Conservation (phyloP, 2,888 invertebrate species). For the Mycalesis mineus region DNA sequence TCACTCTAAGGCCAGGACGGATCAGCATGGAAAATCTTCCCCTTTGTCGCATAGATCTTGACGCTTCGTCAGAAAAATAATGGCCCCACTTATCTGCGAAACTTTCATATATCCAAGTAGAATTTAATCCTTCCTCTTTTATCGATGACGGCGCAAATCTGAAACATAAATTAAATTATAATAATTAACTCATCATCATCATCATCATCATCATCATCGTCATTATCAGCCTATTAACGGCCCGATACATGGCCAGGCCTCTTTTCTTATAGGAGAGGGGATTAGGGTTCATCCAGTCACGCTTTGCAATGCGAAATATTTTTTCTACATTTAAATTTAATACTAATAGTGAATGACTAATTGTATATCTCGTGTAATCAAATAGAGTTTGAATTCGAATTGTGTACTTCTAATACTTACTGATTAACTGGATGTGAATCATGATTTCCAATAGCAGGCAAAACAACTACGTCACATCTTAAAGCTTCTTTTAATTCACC, state of each 20-base stretch:
- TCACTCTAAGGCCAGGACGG: slow-evolving; percentile 83
- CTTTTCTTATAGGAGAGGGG: no score
- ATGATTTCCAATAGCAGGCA: slow-evolving; percentile 88
- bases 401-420: slow-evolving; percentile 68
- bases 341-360: no score
- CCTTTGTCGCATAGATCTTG: slow-evolving; percentile 78
- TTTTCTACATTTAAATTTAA: no score
- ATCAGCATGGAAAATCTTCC: slow-evolving; percentile 87
- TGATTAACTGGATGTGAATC: slow-evolving; percentile 89
- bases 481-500: slow-evolving; percentile 75
- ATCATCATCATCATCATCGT: no score
- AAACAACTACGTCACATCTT: slow-evolving; percentile 78
- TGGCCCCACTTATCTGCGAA: slow-evolving; percentile 84
- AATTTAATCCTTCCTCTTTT: slow-evolving; percentile 67
- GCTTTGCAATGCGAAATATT: no score
- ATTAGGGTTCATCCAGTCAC: no score
- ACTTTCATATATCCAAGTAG: slow-evolving; percentile 86
- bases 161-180: no score
- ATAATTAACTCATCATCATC: no score
- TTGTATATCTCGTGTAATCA: no score
- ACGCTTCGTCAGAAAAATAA: slow-evolving; percentile 82
- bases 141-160: slow-evolving; percentile 80
- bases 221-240: no score
- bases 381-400: no score
- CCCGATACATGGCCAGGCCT: no score